Evolutionary conservation across 1,140 invertebrate species (phyloP), one percentile per base, ranked within the genome.

Genomic region (Anastrepha obliqua): DNA sequence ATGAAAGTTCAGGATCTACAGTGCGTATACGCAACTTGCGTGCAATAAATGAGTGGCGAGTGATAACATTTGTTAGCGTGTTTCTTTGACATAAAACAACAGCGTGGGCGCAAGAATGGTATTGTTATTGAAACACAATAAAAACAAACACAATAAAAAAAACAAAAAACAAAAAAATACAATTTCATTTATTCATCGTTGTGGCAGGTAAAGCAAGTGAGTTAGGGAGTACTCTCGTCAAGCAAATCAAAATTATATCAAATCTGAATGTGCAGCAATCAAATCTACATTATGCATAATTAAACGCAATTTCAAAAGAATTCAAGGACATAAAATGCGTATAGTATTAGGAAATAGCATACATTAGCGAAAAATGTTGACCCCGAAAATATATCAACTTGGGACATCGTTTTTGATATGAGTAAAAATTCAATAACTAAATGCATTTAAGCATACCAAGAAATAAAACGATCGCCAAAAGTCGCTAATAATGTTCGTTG

Each of bases 91-190:
- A 7, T 62, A 62, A 15, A 64, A 20, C 62, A 64, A 15, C 6
- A 4, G 29, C 65, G 65, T 39, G 11, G 20, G 65, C 65, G 9
- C 64, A 65, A 65, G 29, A 20, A 65, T 20, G 29, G 29, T 1
- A 29, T 29, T 29, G 29, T 67, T 67, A n/a, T 39, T 17, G 60
- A 20, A 17, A 7, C 17, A 67, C n/a, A 42, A 67, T 67, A 67
- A 67, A 67, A 67, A 67, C 13, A 20, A 17, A 7, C 17, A 67
- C n/a, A 42, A 67, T 67, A 67, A 67, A 67, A 67, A 62, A 62
- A n/a, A 13, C 65, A 29, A 67, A 42, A 67, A 42, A 29, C 13
- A 13, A 11, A 42, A 20, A 64, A 67, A 67, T 11, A 67, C 39
- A 11, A 1, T 39, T 67, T 67, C 29, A 39, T 67, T 67, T 67